Conservation (phyloP, 2,888 invertebrate species). For the Heliconius ismenius region DNA sequence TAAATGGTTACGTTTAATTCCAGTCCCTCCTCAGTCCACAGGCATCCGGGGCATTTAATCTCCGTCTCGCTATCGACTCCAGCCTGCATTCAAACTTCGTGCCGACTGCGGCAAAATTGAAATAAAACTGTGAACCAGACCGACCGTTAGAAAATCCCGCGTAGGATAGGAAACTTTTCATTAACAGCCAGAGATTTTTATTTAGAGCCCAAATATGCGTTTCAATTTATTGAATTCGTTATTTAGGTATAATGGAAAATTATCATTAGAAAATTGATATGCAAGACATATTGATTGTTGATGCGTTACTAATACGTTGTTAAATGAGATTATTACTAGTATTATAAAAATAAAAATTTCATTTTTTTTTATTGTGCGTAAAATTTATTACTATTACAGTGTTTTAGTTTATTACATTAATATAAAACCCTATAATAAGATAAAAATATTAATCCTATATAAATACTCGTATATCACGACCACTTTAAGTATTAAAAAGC, state of each 20-base stretch:
- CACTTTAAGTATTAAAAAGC: neutral
- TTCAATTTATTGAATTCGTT: neutral
- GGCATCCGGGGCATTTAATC: conserved; percentile 42
- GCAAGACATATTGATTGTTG: too few relatives aligned
- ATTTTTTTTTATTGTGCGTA: too few relatives aligned
- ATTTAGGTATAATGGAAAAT: conserved; percentile 1
- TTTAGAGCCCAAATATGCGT: conserved; percentile 26
- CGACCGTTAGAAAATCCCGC: conserved; percentile 42
- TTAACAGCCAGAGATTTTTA: conserved; percentile 30
- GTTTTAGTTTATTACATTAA: too few relatives aligned
- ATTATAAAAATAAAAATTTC: too few relatives aligned
- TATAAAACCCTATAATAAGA: too few relatives aligned
- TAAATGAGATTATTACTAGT: too few relatives aligned
- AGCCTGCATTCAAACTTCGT: conserved; percentile 43
- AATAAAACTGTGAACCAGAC: conserved; percentile 44
- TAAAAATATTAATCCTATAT: too few relatives aligned
- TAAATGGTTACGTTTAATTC: conserved; percentile 39
- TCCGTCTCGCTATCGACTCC: conserved; percentile 42
- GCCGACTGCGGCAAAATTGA: conserved; percentile 42
- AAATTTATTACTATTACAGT: too few relatives aligned
- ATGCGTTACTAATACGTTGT: too few relatives aligned
- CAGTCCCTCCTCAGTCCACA: conserved; percentile 34
- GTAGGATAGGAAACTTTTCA: conserved; percentile 37
- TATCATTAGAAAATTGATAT: neutral
- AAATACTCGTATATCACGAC: too few relatives aligned